Percentiles rank a stretch among this genome's conserved stretches.
These are phyloP conservation scores for Poecilia gillii DNA, from an alignment of 2,797 vertebrate genomes.

Conservation along the genomic window DNA sequence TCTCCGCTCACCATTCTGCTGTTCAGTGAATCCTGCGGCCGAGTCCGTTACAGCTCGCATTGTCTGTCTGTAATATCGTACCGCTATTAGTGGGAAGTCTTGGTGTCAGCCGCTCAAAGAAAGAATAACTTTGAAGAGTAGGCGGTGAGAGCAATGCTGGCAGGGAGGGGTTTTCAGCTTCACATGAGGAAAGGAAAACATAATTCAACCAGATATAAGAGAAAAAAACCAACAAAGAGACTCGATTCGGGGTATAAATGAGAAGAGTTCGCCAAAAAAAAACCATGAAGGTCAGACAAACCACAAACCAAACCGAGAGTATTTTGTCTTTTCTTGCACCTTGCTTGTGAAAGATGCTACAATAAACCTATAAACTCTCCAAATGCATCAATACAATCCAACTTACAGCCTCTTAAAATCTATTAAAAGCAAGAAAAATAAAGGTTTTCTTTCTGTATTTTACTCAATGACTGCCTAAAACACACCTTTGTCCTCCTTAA, in stretches of 20 bases:
- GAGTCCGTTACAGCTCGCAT: neutral
- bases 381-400: neutral
- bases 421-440: neutral
- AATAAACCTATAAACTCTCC: neutral
- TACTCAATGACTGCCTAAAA: neutral
- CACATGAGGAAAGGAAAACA: constrained; percentile 17
- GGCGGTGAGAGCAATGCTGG: constrained; percentile 14
- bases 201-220: neutral
- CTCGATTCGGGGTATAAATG: neutral
- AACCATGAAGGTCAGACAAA: neutral
- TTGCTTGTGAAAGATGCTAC: neutral
- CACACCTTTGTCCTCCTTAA: neutral
- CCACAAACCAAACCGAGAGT: neutral
- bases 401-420: no score
- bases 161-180: constrained; percentile 37
- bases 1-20: constrained; percentile 24
- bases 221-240: neutral
- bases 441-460: neutral
- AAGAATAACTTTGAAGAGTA: constrained; percentile 12
- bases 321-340: neutral
- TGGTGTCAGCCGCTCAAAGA: constrained; percentile 3
- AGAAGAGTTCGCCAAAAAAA: neutral
- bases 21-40: constrained; percentile 10
- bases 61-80: constrained; percentile 8
- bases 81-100: constrained; percentile 17